A percentile compares a stretch with the other conserved stretches of the same genome.
phyloP scores from a whole-genome alignment of 2,888 invertebrate species.

The Arge pagana region DNA sequence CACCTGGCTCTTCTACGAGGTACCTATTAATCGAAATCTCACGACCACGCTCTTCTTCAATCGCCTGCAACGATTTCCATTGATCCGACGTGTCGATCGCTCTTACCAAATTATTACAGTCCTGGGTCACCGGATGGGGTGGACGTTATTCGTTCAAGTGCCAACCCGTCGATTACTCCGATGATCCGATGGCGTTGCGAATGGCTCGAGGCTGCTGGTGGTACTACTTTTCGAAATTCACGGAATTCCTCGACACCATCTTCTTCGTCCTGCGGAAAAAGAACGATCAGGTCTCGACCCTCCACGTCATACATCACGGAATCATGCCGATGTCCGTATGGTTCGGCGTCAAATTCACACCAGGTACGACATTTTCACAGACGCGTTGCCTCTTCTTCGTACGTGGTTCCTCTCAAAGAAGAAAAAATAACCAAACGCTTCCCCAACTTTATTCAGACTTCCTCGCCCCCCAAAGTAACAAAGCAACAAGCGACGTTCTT shows the following conservation, averaged over 20 bases:
- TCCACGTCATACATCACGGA: conserved; percentile 94
- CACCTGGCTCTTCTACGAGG: conserved; percentile 75
- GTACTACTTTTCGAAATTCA: conserved; percentile 94
- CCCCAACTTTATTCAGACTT: no score
- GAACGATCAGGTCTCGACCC: conserved; percentile 84
- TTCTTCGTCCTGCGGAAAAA: conserved; percentile 95
- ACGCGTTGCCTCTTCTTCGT: conserved; percentile 23
- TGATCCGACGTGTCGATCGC: neutral
- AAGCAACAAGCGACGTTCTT: neutral
- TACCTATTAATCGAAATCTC: no score
- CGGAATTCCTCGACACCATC: conserved; percentile 91
- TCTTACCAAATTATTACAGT: conserved; percentile 56
- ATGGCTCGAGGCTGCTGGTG: conserved; percentile 88
- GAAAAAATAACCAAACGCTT: no score
- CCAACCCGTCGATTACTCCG: conserved; percentile 81
- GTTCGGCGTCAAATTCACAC: conserved; percentile 88
- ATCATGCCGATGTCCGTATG: conserved; percentile 94
- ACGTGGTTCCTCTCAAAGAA: no score
- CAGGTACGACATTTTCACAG: no score
- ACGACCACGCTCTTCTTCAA: no score
- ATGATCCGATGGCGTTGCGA: conserved; percentile 68
- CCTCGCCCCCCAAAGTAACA: no score
- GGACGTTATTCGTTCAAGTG: conserved; percentile 75
- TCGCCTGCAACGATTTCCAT: no score
- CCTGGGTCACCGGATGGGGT: conserved; percentile 70